phyloP scores from a whole-genome alignment of 2,888 invertebrate genomes.

The Macaria notata region DNA sequence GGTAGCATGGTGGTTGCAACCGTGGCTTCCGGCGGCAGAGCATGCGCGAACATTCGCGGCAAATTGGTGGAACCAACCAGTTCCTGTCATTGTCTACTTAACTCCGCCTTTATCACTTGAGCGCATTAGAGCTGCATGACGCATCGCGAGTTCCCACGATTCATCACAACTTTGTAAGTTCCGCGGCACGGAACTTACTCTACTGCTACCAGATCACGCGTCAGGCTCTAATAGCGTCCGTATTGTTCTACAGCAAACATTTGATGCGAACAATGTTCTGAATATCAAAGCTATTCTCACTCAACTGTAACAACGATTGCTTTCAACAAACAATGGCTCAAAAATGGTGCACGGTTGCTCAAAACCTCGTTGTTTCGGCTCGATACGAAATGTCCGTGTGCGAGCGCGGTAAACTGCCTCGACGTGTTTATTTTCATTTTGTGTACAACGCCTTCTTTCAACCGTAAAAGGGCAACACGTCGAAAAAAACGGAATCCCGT shows the following conservation, averaged over 20 bases:
- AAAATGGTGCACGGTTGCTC: constrained; percentile 14
- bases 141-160: constrained; percentile 52
- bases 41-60: constrained; percentile 46
- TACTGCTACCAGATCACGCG: too few species aligned
- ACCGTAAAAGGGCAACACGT: constrained; percentile 41
- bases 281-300: constrained; percentile 6
- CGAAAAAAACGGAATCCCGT: constrained; percentile 40
- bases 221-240: not conserved
- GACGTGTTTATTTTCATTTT: constrained; percentile 38
- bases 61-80: constrained; percentile 61
- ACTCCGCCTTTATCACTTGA: constrained; percentile 53
- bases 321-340: constrained; percentile 15
- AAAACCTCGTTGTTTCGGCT: constrained; percentile 16
- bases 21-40: constrained; percentile 35
- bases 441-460: constrained; percentile 35
- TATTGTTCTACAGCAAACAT: constrained; percentile 5
- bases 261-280: constrained; percentile 12
- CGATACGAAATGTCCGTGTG: constrained; percentile 16
- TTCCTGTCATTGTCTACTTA: constrained; percentile 69
- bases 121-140: constrained; percentile 45
- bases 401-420: constrained; percentile 17
- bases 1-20: constrained; percentile 37
- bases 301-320: constrained; percentile 5
- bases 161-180: constrained; percentile 29
- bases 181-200: constrained; percentile 12